Evolutionary conservation across 2,113 vertebrate genomes (phyloP).

Genomic region (Mastomys natalensis): DNA sequence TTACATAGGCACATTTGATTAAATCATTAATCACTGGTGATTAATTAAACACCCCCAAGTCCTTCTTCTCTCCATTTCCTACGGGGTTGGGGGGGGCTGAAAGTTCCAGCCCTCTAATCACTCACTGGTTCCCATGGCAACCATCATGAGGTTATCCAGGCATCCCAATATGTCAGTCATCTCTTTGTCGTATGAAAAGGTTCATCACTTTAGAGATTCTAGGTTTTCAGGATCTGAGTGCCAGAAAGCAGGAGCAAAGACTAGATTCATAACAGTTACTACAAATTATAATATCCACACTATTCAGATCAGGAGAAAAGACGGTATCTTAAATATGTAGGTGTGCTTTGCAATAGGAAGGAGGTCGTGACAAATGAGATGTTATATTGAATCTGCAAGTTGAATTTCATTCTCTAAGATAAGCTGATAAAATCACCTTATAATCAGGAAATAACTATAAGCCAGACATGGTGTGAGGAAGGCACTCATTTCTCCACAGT

Average conservation of each 20-base stretch:
- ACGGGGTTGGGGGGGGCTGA: background rate
- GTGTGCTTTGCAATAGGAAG: background rate
- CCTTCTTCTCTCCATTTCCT: background rate
- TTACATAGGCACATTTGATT: background rate
- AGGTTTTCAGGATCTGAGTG: background rate
- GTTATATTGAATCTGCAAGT: background rate
- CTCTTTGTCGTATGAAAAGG: background rate
- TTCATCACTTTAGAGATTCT: background rate
- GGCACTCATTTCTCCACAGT: slow-evolving; percentile 2
- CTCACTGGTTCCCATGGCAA: slow-evolving; percentile 45
- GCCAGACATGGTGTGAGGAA: background rate
- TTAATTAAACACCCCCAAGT: background rate
- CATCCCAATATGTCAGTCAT: background rate
- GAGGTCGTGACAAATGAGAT: background rate
- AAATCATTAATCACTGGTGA: slow-evolving; percentile 10
- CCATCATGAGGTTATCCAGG: background rate
- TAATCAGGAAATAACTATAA: slow-evolving; percentile 3
- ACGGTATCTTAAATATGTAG: background rate
- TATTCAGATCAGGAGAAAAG: slow-evolving; percentile 39
- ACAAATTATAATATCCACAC: background rate
- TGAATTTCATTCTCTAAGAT: slow-evolving; percentile 27
- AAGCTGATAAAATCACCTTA: background rate
- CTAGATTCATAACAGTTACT: background rate
- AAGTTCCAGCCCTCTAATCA: background rate
- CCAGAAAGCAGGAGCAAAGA: background rate